phyloP scores from a whole-genome alignment of 2,888 invertebrate genomes.

The Idaea straminata region DNA sequence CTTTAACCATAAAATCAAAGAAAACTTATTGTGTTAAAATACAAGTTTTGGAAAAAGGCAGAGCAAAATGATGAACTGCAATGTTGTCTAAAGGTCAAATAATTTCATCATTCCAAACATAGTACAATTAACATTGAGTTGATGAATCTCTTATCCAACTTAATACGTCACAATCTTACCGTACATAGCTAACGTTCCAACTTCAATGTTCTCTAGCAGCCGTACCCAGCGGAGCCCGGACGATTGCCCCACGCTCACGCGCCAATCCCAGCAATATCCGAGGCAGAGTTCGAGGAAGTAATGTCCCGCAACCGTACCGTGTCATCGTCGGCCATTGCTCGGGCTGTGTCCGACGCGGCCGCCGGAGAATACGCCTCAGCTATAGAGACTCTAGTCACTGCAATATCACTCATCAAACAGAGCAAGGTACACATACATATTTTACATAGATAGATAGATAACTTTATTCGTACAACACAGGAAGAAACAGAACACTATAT shows the following conservation, averaged over 20 bases:
- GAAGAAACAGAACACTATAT: too few species aligned
- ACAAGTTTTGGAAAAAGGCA: too few species aligned
- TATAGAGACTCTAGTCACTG: constrained; percentile 98
- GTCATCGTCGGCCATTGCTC: constrained; percentile 97
- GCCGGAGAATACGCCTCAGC: constrained; percentile 99
- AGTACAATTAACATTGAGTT: too few species aligned
- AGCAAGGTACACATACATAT: constrained; percentile 83
- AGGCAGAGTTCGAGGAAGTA: constrained; percentile 97
- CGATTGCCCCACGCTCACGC: constrained; percentile 39
- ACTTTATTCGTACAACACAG: too few species aligned
- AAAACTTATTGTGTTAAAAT: too few species aligned
- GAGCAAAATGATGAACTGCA: too few species aligned
- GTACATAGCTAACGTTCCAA: not conserved
- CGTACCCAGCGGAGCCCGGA: constrained; percentile 40
- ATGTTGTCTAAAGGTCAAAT: too few species aligned
- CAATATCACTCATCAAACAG: constrained; percentile 98
- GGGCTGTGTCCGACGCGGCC: constrained; percentile 98
- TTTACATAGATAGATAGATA: too few species aligned
- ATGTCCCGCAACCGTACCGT: constrained; percentile 98
- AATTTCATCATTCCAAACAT: too few species aligned
- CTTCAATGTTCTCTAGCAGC: constrained; percentile 18
- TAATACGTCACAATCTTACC: too few species aligned
- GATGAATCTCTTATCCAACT: too few species aligned
- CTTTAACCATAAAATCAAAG: too few species aligned
- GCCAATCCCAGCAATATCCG: constrained; percentile 81